Evolutionary conservation across 2,113 vertebrate genomes (phyloP).

Genomic region (Peromyscus californicus): DNA sequence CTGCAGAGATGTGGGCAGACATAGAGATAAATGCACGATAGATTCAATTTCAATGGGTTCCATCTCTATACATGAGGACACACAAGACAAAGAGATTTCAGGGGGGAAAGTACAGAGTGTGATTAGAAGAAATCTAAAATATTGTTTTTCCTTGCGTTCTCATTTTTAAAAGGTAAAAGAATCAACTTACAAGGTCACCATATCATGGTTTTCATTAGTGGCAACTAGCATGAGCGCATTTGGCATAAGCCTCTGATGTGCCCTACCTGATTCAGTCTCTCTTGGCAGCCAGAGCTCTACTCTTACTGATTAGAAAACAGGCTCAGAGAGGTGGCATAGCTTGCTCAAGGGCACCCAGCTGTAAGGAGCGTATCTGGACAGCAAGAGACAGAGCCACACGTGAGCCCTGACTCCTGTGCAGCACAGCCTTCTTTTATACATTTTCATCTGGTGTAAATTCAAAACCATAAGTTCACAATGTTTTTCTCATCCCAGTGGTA

Average conservation of each 20-base stretch:
- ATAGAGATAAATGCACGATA: not conserved
- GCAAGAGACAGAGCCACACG: not conserved
- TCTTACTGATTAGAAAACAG: not conserved
- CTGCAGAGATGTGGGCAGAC: not conserved
- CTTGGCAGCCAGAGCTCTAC: not conserved
- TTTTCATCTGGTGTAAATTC: not conserved
- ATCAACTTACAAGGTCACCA: not conserved
- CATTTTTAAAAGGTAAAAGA: not conserved
- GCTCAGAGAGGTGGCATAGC: not conserved
- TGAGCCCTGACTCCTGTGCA: not conserved
- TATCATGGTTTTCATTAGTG: not conserved
- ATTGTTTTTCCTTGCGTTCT: not conserved
- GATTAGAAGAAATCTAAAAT: conserved; percentile 10
- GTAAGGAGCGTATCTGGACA: not conserved
- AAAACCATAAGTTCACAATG: conserved; percentile 31
- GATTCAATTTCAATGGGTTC: not conserved
- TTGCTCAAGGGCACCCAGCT: not conserved
- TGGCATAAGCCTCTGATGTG: not conserved
- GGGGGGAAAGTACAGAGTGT: not conserved
- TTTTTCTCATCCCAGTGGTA: not conserved
- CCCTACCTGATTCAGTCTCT: not conserved
- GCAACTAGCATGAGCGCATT: not conserved
- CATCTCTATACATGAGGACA: not conserved
- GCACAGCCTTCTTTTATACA: not conserved
- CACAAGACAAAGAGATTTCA: not conserved